phyloP scores from a whole-genome alignment of 2,113 vertebrate species.

The Neogale vison region DNA sequence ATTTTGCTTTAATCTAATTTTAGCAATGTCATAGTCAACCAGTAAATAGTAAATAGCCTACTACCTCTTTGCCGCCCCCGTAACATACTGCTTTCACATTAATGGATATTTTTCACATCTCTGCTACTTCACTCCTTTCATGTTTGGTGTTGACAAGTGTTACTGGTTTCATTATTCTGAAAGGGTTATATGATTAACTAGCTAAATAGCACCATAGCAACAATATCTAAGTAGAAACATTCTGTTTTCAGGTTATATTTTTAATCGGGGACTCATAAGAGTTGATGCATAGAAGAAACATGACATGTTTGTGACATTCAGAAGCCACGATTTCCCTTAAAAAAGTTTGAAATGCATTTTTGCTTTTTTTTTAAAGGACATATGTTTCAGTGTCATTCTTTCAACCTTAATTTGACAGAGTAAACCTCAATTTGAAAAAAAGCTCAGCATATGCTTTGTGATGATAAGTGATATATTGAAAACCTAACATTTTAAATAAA shows the following conservation, averaged over 20 bases:
- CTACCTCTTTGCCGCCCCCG: background rate
- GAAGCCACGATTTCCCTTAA: conserved; percentile 26
- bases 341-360: background rate
- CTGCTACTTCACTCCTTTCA: background rate
- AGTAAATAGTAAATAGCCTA: conserved; percentile 48
- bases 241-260: conserved; percentile 48
- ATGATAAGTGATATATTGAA: background rate
- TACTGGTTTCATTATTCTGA: conserved; percentile 34
- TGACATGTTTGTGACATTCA: conserved; percentile 18
- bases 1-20: conserved; percentile 68
- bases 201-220: conserved; percentile 40
- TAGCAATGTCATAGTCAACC: conserved; percentile 56
- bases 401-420: conserved; percentile 5
- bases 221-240: conserved; percentile 35
- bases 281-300: conserved; percentile 1
- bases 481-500: conserved; percentile 40
- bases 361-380: background rate
- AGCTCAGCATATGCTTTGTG: background rate
- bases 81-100: conserved; percentile 35
- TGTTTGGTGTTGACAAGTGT: conserved; percentile 18
- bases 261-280: conserved; percentile 17
- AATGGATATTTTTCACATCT: conserved; percentile 41
- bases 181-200: conserved; percentile 25
- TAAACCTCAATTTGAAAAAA: conserved; percentile 1
- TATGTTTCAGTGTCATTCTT: background rate